These are phyloP conservation scores for Entomyzon cyanotis DNA, from an alignment of 2,113 vertebrate species.

Conservation along the genomic window DNA sequence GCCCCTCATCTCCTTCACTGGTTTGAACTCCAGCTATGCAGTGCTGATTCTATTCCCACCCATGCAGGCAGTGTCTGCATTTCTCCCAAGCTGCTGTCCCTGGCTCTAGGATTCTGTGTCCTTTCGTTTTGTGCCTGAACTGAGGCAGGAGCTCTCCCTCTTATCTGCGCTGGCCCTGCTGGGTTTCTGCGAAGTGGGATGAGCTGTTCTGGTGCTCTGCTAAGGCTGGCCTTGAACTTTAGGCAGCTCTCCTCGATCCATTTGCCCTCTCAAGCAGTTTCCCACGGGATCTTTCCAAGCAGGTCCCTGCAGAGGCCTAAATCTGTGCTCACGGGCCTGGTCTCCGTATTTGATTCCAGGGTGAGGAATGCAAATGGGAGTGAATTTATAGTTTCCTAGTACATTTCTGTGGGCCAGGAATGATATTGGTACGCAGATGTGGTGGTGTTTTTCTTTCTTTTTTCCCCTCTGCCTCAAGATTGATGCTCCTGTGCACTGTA, in stretches of 20 bases:
- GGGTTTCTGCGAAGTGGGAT: neutral
- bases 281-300: neutral
- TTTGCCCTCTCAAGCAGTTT: neutral
- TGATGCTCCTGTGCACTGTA: neutral
- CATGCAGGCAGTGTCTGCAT: neutral
- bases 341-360: neutral
- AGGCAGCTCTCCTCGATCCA: neutral
- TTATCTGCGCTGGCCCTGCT: neutral
- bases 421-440: fast-evolving
- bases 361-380: neutral
- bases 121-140: neutral
- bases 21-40: neutral
- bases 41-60: neutral
- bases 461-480: neutral
- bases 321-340: neutral
- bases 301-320: neutral
- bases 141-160: neutral
- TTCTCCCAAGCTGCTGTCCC: neutral
- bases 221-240: neutral
- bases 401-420: neutral
- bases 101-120: neutral
- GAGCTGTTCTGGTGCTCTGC: neutral
- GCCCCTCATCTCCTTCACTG: neutral
- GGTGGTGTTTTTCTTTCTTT: neutral
- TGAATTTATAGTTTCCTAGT: neutral